Evolutionary conservation across 2,888 invertebrate genomes (phyloP).

Genomic region (Sphecodes monilicornis): DNA sequence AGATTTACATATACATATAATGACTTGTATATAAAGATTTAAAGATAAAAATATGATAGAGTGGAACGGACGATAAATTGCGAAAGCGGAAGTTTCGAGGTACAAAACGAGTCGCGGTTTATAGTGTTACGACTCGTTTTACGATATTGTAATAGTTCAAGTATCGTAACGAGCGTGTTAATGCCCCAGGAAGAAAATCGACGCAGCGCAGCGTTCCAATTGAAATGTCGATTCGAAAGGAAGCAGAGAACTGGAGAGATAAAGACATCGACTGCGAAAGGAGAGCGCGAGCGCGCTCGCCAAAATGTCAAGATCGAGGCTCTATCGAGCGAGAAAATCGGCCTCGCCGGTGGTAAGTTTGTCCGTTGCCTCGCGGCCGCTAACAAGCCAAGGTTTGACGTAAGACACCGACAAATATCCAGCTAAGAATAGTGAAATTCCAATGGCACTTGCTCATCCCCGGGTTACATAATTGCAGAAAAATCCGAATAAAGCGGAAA

Average conservation of each 20-base stretch:
- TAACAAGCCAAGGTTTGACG: conserved; percentile 8
- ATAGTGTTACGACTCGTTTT: background rate
- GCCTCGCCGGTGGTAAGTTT: conserved; percentile 1
- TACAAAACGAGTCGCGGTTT: background rate
- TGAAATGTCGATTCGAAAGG: conserved; percentile 17
- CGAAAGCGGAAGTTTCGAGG: background rate
- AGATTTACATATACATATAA: no score
- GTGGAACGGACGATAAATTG: background rate
- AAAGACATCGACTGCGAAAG: conserved; percentile 34
- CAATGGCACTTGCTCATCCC: background rate
- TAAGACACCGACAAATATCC: background rate
- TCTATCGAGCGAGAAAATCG: conserved; percentile 18
- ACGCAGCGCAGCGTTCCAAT: background rate
- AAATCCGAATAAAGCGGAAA: conserved; percentile 1
- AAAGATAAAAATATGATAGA: no score
- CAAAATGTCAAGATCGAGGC: conserved; percentile 56
- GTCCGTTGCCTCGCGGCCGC: background rate
- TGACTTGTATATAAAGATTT: no score
- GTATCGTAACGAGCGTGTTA: background rate
- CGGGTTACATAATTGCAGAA: conserved; percentile 11
- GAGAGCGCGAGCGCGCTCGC: conserved; percentile 1
- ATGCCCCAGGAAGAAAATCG: conserved; percentile 1
- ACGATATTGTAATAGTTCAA: background rate
- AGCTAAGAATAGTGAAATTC: conserved; percentile 3
- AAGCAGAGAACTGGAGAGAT: background rate